phyloP scores from a whole-genome alignment of 2,888 invertebrate genomes.

The Pasiphila rectangulata region DNA sequence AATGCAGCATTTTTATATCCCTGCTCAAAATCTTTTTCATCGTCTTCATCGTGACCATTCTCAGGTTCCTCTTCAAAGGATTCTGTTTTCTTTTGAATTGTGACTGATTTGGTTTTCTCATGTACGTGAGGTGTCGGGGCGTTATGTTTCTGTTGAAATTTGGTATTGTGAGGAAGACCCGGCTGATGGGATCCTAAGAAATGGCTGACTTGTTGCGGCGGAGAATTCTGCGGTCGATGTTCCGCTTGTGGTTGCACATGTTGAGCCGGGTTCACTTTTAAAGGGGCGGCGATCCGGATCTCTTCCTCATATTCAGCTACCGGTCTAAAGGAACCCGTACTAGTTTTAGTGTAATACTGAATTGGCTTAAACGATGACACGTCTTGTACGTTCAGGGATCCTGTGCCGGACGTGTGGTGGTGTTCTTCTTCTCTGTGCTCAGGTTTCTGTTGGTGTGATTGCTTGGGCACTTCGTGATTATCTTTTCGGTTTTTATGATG shows the following conservation, averaged over 20 bases:
- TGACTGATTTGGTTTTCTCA: conserved; percentile 63
- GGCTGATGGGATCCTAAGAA: conserved; percentile 19
- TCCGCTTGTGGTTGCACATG: conserved; percentile 41
- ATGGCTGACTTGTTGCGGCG: conserved; percentile 30
- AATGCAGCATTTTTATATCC: conserved; percentile 68
- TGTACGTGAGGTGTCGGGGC: conserved; percentile 43
- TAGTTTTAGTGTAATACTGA: conserved; percentile 21
- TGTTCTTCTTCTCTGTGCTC: conserved; percentile 34
- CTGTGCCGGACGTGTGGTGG: conserved; percentile 23
- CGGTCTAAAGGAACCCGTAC: conserved; percentile 39
- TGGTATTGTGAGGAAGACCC: conserved; percentile 9
- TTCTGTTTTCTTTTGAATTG: conserved; percentile 58
- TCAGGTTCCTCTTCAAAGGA: conserved; percentile 56
- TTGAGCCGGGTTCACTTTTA: conserved; percentile 57
- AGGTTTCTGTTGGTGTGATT: conserved; percentile 28
- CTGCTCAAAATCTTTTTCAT: conserved; percentile 71
- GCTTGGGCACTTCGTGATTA: conserved; percentile 25
- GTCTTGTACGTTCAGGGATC: conserved; percentile 24
- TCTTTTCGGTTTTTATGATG: conserved; percentile 7
- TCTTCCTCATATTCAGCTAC: conserved; percentile 60
- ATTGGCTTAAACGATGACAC: conserved; percentile 28
- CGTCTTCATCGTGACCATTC: conserved; percentile 61
- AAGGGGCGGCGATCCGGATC: conserved; percentile 48
- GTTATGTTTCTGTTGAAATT: conserved; percentile 32
- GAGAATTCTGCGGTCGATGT: conserved; percentile 29